Evolutionary conservation across 2,113 vertebrate species (phyloP).

Genomic region (Percopsis transmontana): DNA sequence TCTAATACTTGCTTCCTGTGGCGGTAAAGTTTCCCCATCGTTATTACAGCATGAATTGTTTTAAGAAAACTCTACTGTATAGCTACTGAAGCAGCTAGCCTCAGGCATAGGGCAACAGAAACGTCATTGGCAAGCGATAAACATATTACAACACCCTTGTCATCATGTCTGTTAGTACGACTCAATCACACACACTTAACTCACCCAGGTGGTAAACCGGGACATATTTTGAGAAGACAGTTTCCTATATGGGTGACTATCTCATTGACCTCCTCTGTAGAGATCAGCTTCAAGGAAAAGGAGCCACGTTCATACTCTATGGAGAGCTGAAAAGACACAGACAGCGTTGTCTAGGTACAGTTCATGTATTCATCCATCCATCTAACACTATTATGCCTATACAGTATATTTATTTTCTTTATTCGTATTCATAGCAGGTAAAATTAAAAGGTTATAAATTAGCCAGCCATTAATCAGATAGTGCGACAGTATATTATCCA

Average conservation of each 20-base stretch:
- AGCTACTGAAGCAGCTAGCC: too few species aligned
- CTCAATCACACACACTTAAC: conserved; percentile 48
- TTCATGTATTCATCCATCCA: conserved; percentile 9
- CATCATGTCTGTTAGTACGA: too few species aligned
- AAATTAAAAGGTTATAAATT: too few species aligned
- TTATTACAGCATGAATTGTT: too few species aligned
- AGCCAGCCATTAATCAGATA: too few species aligned
- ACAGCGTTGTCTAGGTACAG: neutral
- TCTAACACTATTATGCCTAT: neutral
- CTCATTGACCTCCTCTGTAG: conserved; percentile 89
- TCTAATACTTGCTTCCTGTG: conserved; percentile 31
- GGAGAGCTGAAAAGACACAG: conserved; percentile 76
- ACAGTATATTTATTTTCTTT: too few species aligned
- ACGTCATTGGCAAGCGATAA: too few species aligned
- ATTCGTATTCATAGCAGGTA: too few species aligned
- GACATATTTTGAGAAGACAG: conserved; percentile 91
- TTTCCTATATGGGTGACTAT: conserved; percentile 90
- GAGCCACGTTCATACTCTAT: conserved; percentile 89
- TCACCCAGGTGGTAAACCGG: conserved; percentile 89
- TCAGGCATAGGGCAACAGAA: too few species aligned
- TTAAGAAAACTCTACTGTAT: too few species aligned
- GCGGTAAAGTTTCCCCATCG: too few species aligned
- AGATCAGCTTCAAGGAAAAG: conserved; percentile 88
- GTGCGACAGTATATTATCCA: neutral
- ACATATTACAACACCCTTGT: too few species aligned